Conservation (phyloP, 2,888 invertebrate genomes). For the Polydrusus cervinus region DNA sequence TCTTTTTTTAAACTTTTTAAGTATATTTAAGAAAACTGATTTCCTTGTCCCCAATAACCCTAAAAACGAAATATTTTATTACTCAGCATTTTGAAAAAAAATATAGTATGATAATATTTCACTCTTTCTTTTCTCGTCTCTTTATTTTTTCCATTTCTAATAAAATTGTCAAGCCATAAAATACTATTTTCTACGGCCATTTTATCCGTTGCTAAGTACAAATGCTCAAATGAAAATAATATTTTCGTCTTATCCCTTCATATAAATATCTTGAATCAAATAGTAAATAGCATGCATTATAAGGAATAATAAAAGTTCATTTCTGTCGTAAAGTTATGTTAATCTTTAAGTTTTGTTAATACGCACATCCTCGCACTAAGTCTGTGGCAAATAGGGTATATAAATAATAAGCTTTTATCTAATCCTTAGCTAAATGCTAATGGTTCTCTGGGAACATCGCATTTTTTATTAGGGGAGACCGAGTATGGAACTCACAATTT, state of each 20-base stretch:
- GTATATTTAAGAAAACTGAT: too few species aligned
- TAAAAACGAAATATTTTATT: too few species aligned
- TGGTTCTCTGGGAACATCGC: neutral
- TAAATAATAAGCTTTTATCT: slow-evolving; percentile 47
- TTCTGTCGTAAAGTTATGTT: slow-evolving; percentile 20
- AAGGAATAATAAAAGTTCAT: slow-evolving; percentile 2
- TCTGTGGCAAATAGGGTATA: slow-evolving; percentile 26
- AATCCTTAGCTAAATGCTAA: slow-evolving; percentile 34
- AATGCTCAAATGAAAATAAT: neutral
- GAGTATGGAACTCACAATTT: too few species aligned
- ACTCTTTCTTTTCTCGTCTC: too few species aligned
- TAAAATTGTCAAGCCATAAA: too few species aligned
- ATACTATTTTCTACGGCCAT: too few species aligned
- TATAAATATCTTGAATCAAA: neutral
- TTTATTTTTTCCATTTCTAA: too few species aligned
- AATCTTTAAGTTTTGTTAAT: slow-evolving; percentile 37
- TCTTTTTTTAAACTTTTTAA: too few species aligned
- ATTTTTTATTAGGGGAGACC: neutral
- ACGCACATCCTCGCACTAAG: slow-evolving; percentile 26
- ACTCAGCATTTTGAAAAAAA: too few species aligned
- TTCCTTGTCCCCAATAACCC: too few species aligned
- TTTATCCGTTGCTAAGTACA: too few species aligned
- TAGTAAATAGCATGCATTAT: neutral
- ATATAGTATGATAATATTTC: too few species aligned
- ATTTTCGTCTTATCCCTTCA: slow-evolving; percentile 1